Conservation (phyloP, 2,888 invertebrate species). For the Sipha maydis region DNA sequence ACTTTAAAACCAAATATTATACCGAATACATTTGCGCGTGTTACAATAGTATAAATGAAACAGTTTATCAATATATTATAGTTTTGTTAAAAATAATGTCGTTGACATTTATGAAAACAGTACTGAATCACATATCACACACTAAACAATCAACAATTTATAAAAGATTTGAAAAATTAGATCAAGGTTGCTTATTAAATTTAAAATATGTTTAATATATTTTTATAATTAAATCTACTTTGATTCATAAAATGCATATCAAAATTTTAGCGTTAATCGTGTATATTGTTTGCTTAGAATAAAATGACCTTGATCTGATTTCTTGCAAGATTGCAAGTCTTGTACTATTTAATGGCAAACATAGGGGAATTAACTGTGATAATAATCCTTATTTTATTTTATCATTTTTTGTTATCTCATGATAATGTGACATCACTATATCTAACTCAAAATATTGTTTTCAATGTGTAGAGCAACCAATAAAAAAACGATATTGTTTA, state of each 20-base stretch:
- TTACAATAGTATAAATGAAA: too few relatives aligned
- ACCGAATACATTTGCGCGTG: too few relatives aligned
- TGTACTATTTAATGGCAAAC: neutral
- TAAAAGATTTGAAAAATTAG: slow-evolving; percentile 16
- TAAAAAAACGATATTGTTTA: neutral
- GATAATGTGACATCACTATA: neutral
- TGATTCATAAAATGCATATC: slow-evolving; percentile 19
- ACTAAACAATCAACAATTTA: neutral
- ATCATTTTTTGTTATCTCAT: neutral
- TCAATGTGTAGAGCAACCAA: neutral
- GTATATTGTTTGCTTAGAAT: neutral
- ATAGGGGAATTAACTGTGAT: neutral
- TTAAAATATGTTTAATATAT: neutral
- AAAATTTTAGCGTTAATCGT: neutral
- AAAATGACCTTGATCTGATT: slow-evolving; percentile 19
- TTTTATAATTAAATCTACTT: slow-evolving; percentile 24
- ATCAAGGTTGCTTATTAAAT: slow-evolving; percentile 19
- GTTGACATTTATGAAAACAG: neutral
- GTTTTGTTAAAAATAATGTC: neutral
- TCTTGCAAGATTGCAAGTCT: neutral
- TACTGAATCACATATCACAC: neutral
- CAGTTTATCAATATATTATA: neutral
- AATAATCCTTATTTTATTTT: neutral
- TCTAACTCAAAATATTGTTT: neutral
- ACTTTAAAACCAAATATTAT: too few relatives aligned